A percentile compares a stretch with the other conserved stretches of the same genome.
These are phyloP conservation scores for Lagocephalus sceleratus DNA, from an alignment of 2,797 vertebrate genomes.

Conservation along the genomic window DNA sequence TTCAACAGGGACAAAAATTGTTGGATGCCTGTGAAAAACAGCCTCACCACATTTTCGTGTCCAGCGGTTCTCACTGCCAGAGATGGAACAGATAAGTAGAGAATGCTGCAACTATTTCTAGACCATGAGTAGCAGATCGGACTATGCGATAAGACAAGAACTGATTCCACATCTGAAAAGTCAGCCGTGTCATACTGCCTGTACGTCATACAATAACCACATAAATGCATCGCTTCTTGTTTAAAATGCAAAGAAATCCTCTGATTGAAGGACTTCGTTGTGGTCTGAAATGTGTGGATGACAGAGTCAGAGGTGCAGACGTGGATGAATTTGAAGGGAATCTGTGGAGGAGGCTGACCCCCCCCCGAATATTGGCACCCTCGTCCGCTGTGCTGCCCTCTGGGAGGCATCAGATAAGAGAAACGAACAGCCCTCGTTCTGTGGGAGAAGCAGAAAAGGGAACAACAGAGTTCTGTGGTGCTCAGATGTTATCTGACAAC, in stretches of 20 bases:
- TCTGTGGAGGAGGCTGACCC: conserved; percentile 12
- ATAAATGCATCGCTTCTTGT: conserved; percentile 13
- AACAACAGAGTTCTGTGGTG: conserved; percentile 22
- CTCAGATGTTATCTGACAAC: conserved; percentile 33
- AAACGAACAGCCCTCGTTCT: conserved; percentile 38
- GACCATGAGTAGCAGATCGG: conserved; percentile 38
- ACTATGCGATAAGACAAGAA: conserved; percentile 38
- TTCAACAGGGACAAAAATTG: conserved; percentile 16
- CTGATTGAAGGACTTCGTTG: too few species aligned
- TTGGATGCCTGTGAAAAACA: conserved; percentile 33
- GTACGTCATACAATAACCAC: conserved; percentile 26
- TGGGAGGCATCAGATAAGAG: conserved; percentile 54
- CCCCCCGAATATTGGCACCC: conserved; percentile 11
- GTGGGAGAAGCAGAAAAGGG: conserved; percentile 19
- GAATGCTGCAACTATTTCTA: conserved; percentile 31
- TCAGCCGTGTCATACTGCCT: conserved; percentile 16
- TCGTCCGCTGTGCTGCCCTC: conserved; percentile 4
- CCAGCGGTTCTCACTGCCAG: conserved; percentile 14
- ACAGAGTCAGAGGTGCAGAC: conserved; percentile 36
- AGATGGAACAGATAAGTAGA: conserved; percentile 40
- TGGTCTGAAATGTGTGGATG: too few species aligned
- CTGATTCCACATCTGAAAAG: conserved; percentile 32
- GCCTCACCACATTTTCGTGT: conserved; percentile 42
- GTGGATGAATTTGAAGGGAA: conserved; percentile 13
- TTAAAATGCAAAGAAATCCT: background rate